Evolutionary conservation across 2,888 invertebrate species (phyloP).

Genomic region (Agonopterix subpropinquella): DNA sequence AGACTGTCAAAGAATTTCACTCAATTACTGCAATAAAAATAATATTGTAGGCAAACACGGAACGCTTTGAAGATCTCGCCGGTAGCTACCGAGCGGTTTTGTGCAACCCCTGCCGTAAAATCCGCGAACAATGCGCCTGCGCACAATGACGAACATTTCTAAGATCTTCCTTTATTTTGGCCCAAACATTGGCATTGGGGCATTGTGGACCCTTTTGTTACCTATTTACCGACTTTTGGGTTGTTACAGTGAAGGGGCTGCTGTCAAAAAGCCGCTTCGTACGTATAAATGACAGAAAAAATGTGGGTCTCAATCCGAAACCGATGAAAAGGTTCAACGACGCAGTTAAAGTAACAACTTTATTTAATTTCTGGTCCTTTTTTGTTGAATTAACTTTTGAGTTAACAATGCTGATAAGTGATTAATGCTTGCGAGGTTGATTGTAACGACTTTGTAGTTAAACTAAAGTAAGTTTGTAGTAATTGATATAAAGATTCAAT

Average conservation of each 20-base stretch:
- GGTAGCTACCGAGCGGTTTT: conserved; percentile 69
- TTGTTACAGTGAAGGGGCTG: conserved; percentile 53
- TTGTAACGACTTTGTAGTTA: too few relatives aligned
- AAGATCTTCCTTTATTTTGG: conserved; percentile 63
- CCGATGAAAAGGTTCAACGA: conserved; percentile 8
- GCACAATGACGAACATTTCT: conserved; percentile 56
- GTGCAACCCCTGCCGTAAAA: conserved; percentile 52
- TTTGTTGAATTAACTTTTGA: conserved; percentile 1
- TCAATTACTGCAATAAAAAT: conserved; percentile 72
- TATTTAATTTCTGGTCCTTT: conserved; percentile 21
- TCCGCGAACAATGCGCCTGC: conserved; percentile 44
- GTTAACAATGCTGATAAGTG: too few relatives aligned
- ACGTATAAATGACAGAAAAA: conserved; percentile 30
- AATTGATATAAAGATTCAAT: too few relatives aligned
- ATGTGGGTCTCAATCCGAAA: conserved; percentile 36
- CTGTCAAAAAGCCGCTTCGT: conserved; percentile 32
- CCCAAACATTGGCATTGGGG: conserved; percentile 70
- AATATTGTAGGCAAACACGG: conserved; percentile 67
- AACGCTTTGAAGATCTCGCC: conserved; percentile 50
- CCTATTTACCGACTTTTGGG: conserved; percentile 73
- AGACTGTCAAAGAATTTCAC: conserved; percentile 38
- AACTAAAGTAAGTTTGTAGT: too few relatives aligned
- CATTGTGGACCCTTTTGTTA: conserved; percentile 64
- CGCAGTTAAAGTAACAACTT: conserved; percentile 29
- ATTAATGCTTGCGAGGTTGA: too few relatives aligned